Base-by-base conservation (phyloP, 2,113 vertebrate genomes). In the Chionomys nivalis region DNA sequence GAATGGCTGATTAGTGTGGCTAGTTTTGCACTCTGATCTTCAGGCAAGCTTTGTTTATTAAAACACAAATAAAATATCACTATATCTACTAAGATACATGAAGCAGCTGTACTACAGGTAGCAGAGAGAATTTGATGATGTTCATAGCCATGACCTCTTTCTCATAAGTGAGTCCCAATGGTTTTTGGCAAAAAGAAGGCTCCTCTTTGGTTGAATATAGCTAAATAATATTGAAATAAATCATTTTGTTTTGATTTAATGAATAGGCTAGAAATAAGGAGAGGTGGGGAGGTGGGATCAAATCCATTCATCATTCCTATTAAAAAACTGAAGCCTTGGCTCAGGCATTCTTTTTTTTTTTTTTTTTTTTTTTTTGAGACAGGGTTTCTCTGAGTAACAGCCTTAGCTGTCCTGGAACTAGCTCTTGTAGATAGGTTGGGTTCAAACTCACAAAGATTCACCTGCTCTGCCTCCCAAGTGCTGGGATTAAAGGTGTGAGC, bases 201-300 rank as follows among this genome's bases (percentile, higher is more conserved):
- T 65, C 68, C 49, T 93, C n/a, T 66, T 73, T 87, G 42, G 44
- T 92, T 61, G 26, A 55, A 90, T 44, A 77, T 58, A 76, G 66
- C 28, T 88, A 93, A 89, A 39, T 70, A 24, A 85, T 76, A 81
- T 63, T 81, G 66, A 89, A 89, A 82, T 78, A 63, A 79, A 70
- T 82, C 58, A 4, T 31, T 76, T 85, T 83, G 44, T 73, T 91
- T 82, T 75, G 39, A 33, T 91, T 88, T 83, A 90, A 89, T 90
- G 81, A 78, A 86, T 79, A n/a, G 28, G 24, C 82, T 90, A 68
- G n/a, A 75, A 44, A 91, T 70, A 68, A 95, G 63, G 42, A 79
- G 49, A 91, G 42, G 28, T 44, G 36, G 52, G 73, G 63, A 70
- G 36, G 70, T 63, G n/a, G n/a, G n/a, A n/a, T 21, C 3, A 72